Conservation (phyloP, 1,140 invertebrate genomes). For the Batillaria attramentaria region DNA sequence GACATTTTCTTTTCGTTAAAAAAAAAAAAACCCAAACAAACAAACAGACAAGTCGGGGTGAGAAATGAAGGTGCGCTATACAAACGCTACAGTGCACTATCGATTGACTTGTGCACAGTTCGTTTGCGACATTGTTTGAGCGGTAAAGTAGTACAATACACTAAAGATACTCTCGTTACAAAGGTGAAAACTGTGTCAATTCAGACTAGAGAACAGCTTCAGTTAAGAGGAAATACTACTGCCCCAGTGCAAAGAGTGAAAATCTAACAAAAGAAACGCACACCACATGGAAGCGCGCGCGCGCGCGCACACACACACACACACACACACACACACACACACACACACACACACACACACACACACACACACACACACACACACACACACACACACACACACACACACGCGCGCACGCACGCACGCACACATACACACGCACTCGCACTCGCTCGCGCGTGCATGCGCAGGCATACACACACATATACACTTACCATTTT, state of each 20-base stretch:
- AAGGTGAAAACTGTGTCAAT: background rate
- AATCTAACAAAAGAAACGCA: background rate
- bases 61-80: too few species aligned
- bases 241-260: background rate
- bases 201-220: background rate
- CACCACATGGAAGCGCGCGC: background rate
- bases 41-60: too few species aligned
- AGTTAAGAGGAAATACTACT: background rate
- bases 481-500: background rate
- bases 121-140: background rate
- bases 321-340: background rate
- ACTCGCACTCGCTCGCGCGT: background rate
- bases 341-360: background rate
- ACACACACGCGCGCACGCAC: background rate
- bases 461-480: background rate
- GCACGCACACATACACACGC: background rate
- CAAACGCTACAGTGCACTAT: too few species aligned
- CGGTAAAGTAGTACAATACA: background rate
- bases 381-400: background rate
- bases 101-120: too few species aligned
- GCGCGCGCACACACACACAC: background rate
- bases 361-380: constrained; percentile 10
- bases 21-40: too few species aligned
- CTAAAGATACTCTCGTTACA: background rate
- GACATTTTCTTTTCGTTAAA: too few species aligned